Base-by-base conservation (phyloP, 2,797 vertebrate genomes). In the Peromyscus attwateri region DNA sequence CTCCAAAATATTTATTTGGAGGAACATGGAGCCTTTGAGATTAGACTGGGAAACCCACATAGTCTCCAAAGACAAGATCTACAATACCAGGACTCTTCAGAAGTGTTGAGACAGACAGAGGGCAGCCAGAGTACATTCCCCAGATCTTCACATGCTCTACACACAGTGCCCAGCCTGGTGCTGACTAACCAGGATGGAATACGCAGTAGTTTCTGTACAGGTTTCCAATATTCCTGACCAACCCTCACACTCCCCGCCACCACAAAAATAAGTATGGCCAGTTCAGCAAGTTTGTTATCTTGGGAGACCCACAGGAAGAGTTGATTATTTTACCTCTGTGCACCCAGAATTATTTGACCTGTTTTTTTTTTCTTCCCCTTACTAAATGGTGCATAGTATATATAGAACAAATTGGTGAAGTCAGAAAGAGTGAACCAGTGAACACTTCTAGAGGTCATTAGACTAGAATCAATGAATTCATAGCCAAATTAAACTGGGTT, bases 381-480 rank as follows among this genome's bases (percentile, higher is more conserved):
- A 37, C 46, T 21, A 29, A 29, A 46, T 64, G 40, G 60, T 4
- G 8, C 60, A 75, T 13, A 66, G 79, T 64, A 88, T 76, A 19
- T 14, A 3, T 66, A 37, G 82, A 84, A 57, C 40, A 81, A 94
- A 71, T 49, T 60, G 5, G 31, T 8, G 49, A 90, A 37, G 5
- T 31, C 43, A 46, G 62, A 76, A 82, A 62, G 52, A 76, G 27
- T 0, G 0, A n/a, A 71, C 34, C 62, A 92, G 83, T 34, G 57
- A 66, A 64, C 29, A 49, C 21, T 57, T 40, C 25, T 37, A 82
- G 4, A 55, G 34, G 80, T 77, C 60, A n/a, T 66, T 64, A 34
- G 37, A 49, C 11, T 71, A 91, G 80, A 95, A 82, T 93, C 93
- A 92, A 68, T 37, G 46, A 73, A 94, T 75, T 83, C 9, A 6